Evolutionary conservation across 2,113 vertebrate species (phyloP).

Genomic region (Sturnus vulgaris): DNA sequence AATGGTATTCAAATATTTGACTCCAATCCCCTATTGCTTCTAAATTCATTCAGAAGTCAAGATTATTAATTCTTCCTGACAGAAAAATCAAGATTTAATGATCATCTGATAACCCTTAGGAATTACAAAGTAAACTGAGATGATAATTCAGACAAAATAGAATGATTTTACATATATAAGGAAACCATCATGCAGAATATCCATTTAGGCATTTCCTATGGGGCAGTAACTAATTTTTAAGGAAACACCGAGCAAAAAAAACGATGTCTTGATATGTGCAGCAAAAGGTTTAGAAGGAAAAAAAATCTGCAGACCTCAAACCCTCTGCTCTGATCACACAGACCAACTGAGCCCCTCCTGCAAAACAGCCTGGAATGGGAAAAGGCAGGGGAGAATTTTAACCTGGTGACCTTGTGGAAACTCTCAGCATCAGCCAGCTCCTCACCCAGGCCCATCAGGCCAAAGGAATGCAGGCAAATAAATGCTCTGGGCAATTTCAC

Average conservation of each 20-base stretch:
- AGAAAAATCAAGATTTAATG: slow-evolving; percentile 95
- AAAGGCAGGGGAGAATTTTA: neutral
- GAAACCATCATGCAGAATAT: neutral
- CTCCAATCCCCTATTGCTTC: slow-evolving; percentile 67
- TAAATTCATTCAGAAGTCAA: slow-evolving; percentile 80
- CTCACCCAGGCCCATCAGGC: neutral
- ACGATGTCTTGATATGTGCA: neutral
- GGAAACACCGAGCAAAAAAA: neutral
- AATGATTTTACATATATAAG: slow-evolving; percentile 41
- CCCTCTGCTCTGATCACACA: neutral
- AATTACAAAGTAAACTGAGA: slow-evolving; percentile 68
- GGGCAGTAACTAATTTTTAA: slow-evolving; percentile 5
- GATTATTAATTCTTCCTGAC: slow-evolving; percentile 86
- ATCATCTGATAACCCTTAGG: slow-evolving; percentile 75
- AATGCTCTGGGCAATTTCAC: neutral
- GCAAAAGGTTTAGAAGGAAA: neutral
- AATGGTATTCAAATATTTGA: slow-evolving; percentile 73
- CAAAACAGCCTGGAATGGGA: neutral
- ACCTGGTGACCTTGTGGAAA: neutral
- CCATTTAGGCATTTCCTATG: slow-evolving; percentile 1
- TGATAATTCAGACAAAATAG: slow-evolving; percentile 64
- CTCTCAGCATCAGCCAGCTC: neutral
- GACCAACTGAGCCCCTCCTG: neutral
- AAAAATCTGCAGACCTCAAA: neutral
- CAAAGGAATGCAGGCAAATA: neutral